Percentiles rank a stretch among this genome's conserved stretches.
Evolutionary conservation across 1,140 invertebrate species (phyloP).

Genomic region (Medauroidea extradentata): DNA sequence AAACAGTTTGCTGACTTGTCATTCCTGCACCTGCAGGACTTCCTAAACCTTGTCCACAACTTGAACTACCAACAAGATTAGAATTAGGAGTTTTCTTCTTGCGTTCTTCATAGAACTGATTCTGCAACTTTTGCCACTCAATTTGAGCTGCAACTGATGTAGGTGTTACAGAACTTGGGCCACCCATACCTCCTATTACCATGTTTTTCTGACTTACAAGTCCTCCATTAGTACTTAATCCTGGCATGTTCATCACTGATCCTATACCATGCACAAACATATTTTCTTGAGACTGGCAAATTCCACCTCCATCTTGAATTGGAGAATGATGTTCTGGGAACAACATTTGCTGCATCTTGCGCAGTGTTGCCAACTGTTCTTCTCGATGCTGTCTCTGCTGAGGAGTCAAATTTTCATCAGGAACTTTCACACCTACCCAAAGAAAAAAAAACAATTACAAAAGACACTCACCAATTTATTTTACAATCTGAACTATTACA

Average conservation of each 20-base stretch:
- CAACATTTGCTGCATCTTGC: conserved; percentile 89
- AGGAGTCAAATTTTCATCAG: conserved; percentile 94
- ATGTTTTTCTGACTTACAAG: conserved; percentile 32
- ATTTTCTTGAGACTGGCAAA: conserved; percentile 10
- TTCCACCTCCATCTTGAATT: conserved; percentile 23
- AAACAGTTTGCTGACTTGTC: conserved; percentile 30
- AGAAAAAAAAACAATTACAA: neutral
- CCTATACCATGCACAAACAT: conserved; percentile 6
- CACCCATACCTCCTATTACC: conserved; percentile 16
- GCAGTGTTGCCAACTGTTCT: conserved; percentile 83
- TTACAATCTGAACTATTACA: too few species aligned
- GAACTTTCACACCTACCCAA: conserved; percentile 78
- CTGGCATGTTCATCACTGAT: neutral
- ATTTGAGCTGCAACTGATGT: conserved; percentile 51
- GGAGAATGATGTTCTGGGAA: conserved; percentile 70
- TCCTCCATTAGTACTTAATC: conserved; percentile 1
- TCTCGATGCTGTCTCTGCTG: conserved; percentile 91
- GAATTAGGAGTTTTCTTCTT: conserved; percentile 41
- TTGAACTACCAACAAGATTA: conserved; percentile 40
- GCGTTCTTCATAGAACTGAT: conserved; percentile 72
- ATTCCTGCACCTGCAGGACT: conserved; percentile 26
- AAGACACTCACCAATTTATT: too few species aligned
- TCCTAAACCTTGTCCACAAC: conserved; percentile 33
- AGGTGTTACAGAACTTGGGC: conserved; percentile 17
- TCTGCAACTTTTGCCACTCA: conserved; percentile 87